Base-by-base conservation (phyloP, 2,113 vertebrate genomes). In the Odobenus rosmarus region DNA sequence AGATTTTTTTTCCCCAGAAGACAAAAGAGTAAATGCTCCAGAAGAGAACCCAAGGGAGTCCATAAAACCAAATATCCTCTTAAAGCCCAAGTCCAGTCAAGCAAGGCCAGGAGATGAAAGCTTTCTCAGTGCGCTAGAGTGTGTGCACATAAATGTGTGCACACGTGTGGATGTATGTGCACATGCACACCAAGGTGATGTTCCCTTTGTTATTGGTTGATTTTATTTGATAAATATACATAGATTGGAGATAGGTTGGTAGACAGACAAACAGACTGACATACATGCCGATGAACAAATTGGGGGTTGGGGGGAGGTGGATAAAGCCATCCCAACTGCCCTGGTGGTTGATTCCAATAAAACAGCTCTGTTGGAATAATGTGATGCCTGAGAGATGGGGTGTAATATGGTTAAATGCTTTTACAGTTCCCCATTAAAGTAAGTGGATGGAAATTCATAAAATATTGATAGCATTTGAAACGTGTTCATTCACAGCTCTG, bases 351-450 rank as follows among this genome's bases (percentile, higher is more conserved):
- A 93, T 94, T 97, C 97, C 97, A 98, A 98, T 98, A 98, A 98
- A 99, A 98, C 96, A 98, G 97, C 96, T 98, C 98, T 98, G 90
- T 96, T 98, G 98, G 97, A 99, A 99, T 98, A 99, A 99, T 98
- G 98, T 97, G 98, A 96, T 97, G 98, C 95, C 96, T 98, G 97
- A 98, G 98, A 98, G 98, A 98, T 87, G 96, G 98, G 98, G 98
- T 98, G 85, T 99, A 99, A 98, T 99, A 98, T 97, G 98, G 98
- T 98, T 99, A 99, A 99, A 99, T 98, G 99, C 98, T 99, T 99
- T 99, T 99, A 99, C 98, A 98, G 98, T 98, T 98, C 97, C 96
- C 98, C 98, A 99, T 99, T 99, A 99, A 99, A 99, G 94, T 98
- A 98, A 99, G 98, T 99, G 97, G 98, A 99, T 99, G 98, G 98